Evolutionary conservation across 2,797 vertebrate species (phyloP).

Genomic region (Phalloptychus januarius): DNA sequence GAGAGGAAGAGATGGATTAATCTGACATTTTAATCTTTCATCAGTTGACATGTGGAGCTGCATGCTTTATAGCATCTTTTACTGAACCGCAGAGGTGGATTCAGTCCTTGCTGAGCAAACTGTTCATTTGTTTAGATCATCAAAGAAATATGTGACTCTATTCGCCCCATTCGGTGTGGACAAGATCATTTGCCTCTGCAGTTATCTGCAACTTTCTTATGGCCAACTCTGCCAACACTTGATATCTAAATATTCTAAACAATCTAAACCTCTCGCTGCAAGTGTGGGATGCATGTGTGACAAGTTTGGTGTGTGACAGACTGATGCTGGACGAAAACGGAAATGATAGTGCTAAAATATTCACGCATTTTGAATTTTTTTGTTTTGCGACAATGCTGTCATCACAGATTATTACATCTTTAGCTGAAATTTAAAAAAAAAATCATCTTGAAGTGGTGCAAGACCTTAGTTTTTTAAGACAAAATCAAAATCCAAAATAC

Average conservation of each 20-base stretch:
- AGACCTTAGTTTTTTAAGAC: neutral
- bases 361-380: neutral
- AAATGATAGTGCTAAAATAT: neutral
- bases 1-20: neutral
- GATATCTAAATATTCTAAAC: slow-evolving; percentile 19
- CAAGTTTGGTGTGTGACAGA: slow-evolving; percentile 7
- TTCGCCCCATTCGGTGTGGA: slow-evolving; percentile 35
- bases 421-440: neutral
- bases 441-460: neutral
- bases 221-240: slow-evolving; percentile 48
- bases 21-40: slow-evolving; percentile 38
- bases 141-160: slow-evolving; percentile 62
- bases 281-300: slow-evolving; percentile 7
- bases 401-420: neutral
- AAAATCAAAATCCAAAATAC: neutral
- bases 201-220: slow-evolving; percentile 71
- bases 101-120: slow-evolving; percentile 45
- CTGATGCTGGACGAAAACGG: slow-evolving; percentile 17
- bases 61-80: slow-evolving; percentile 23
- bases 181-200: slow-evolving; percentile 71
- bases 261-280: slow-evolving; percentile 39
- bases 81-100: slow-evolving; percentile 37
- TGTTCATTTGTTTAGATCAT: slow-evolving; percentile 39
- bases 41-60: slow-evolving; percentile 25
- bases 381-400: neutral